These are phyloP conservation scores for Clepsis dumicolana DNA, from an alignment of 2,888 invertebrate genomes.

Conservation along the genomic window DNA sequence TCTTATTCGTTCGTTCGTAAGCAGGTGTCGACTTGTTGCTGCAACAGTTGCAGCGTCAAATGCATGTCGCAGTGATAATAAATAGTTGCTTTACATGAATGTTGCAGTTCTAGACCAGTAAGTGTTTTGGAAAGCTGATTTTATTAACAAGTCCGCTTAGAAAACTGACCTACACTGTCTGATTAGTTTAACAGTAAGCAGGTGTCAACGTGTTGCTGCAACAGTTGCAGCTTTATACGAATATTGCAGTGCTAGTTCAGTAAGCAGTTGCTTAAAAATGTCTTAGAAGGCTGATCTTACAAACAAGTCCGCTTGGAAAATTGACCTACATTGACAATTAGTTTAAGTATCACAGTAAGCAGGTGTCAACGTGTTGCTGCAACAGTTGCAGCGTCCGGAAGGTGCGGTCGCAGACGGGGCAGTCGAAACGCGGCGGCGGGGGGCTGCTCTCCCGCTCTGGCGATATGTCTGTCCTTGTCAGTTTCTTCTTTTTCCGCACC, in stretches of 20 bases:
- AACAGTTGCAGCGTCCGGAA: slow-evolving; percentile 81
- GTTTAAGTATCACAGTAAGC: slow-evolving; percentile 59
- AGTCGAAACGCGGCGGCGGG: slow-evolving; percentile 79
- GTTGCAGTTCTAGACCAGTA: background rate
- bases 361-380: slow-evolving; percentile 86
- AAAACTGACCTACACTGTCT: slow-evolving; percentile 48
- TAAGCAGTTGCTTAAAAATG: background rate
- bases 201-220: slow-evolving; percentile 87
- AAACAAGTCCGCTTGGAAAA: too few relatives aligned
- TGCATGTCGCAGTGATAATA: too few relatives aligned
- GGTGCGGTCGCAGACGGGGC: slow-evolving; percentile 85
- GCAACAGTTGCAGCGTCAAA: slow-evolving; percentile 74
- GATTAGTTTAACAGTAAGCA: slow-evolving; percentile 61
- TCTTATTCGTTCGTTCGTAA: slow-evolving; percentile 47
- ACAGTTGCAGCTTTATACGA: slow-evolving; percentile 70
- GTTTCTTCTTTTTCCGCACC: slow-evolving; percentile 72
- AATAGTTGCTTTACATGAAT: too few relatives aligned
- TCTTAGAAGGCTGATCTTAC: background rate
- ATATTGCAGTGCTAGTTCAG: background rate
- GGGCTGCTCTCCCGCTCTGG: slow-evolving; percentile 61
- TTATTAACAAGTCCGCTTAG: too few relatives aligned
- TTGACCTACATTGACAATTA: background rate
- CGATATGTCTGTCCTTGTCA: slow-evolving; percentile 46
- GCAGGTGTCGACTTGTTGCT: slow-evolving; percentile 87
- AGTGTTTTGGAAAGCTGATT: background rate